Base-by-base conservation (phyloP, 2,888 invertebrate genomes). In the Trichopoda pennipes region DNA sequence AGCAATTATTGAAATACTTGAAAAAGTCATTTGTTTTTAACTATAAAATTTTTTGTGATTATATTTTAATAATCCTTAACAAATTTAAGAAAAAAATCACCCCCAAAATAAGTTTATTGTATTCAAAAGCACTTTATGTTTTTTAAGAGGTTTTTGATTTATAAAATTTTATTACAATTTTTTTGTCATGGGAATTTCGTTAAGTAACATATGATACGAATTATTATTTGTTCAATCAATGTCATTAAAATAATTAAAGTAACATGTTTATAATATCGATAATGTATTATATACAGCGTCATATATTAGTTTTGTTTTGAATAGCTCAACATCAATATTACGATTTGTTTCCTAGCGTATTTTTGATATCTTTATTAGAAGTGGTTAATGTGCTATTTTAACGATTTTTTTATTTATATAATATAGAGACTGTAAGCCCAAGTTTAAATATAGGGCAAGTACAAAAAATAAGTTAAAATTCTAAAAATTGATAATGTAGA, bases 191-290 rank as follows among this genome's bases (percentile, higher is more conserved):
- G 28, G 64, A 66, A 49, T 12, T 49, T 64, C 19, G 53, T 9
- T 1, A 6, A 38, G 9, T 14, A 42, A 38, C n/a, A 19, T 16
- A 19, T 19, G 12, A 42, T 17, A 8, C 3, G 28, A n/a, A n/a
- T 64, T 35, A 47, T 38, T 66, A 19, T 17, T 61, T n/a, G 47
- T 47, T 69, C 68, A 44, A 61, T 76, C 53, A 61, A 35, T 76
- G 76, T 44, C 76, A 53, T 16, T 72, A 53, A 16, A 53, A 23
- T 3, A 44, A 12, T 47, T 19, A 49, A 21, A 16, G 21, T 49
- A 47, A 44, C 23, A 17, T 28, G 44, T 44, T 3, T 32, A 32
- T n/a, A 44, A 58, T n/a, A 69, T 56, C 23, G 44, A 56, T 19
- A 23, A 53, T n/a, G 35, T 53, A 61, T 61, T 28, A 47, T 49